Conservation (phyloP, 1,140 invertebrate species). For the Rhagoletis pomonella region DNA sequence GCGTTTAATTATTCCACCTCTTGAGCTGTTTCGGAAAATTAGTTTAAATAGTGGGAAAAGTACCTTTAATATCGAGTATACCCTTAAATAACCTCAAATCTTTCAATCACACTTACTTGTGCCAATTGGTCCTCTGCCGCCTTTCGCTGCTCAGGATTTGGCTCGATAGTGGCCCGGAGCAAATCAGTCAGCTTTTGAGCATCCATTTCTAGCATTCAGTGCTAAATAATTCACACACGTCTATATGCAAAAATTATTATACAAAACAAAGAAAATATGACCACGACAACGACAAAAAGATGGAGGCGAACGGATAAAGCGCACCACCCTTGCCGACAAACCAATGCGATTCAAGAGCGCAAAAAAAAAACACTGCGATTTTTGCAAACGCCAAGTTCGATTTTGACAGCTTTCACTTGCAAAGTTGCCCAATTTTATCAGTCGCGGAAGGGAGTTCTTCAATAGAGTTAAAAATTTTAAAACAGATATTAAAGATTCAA, state of each 20-base stretch:
- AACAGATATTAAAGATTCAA: no score
- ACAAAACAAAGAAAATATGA: conserved; percentile 55
- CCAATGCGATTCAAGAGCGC: conserved; percentile 38
- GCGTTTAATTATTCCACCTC: no score
- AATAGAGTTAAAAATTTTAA: no score
- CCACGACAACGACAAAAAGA: conserved; percentile 47
- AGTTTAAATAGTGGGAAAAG: background rate
- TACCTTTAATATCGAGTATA: background rate
- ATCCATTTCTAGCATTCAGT: conserved; percentile 79
- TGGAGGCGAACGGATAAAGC: conserved; percentile 12
- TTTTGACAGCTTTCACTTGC: no score
- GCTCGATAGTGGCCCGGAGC: conserved; percentile 92
- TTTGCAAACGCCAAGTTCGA: background rate
- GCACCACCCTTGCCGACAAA: conserved; percentile 46
- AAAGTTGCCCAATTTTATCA: no score
- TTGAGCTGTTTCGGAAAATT: background rate
- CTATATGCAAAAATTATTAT: conserved; percentile 52
- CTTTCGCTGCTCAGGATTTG: conserved; percentile 87
- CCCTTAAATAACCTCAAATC: conserved; percentile 37
- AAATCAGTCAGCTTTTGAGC: conserved; percentile 89
- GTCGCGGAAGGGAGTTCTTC: no score
- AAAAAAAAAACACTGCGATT: conserved; percentile 30
- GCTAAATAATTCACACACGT: background rate
- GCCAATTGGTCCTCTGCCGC: conserved; percentile 94
- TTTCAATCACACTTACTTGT: conserved; percentile 78